phyloP scores from a whole-genome alignment of 2,797 vertebrate genomes.

The Schizopygopsis malacanthus region DNA sequence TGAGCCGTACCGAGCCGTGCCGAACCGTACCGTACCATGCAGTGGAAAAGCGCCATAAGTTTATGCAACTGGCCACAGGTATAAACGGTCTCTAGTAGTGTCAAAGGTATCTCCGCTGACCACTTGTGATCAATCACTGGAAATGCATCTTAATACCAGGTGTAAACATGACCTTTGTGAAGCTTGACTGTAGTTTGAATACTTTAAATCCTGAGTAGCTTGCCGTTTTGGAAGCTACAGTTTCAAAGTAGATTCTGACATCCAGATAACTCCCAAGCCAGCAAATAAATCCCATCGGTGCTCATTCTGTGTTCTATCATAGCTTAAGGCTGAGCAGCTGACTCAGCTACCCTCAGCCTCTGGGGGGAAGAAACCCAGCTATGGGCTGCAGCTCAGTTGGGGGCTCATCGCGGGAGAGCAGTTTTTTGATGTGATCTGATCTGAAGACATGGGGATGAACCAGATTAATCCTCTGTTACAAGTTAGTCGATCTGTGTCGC shows the following conservation, averaged over 20 bases:
- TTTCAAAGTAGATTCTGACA: slow-evolving; percentile 1
- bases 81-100: no score
- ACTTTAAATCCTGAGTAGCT: neutral
- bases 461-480: slow-evolving; percentile 18
- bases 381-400: neutral
- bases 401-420: slow-evolving; percentile 23
- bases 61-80: no score
- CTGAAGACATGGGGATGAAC: slow-evolving; percentile 28
- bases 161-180: no score
- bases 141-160: no score
- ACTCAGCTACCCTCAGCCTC: neutral
- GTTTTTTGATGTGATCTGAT: slow-evolving; percentile 33
- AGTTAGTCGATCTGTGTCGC: slow-evolving; percentile 12
- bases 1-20: no score
- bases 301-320: slow-evolving; percentile 16
- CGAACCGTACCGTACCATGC: no score
- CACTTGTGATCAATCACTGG: no score
- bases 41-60: no score
- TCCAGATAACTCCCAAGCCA: neutral
- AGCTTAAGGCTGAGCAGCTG: neutral
- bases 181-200: no score
- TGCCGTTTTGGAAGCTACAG: neutral
- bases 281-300: neutral
- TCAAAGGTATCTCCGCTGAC: no score
- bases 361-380: slow-evolving; percentile 5